Percentiles rank a stretch among this genome's conserved stretches.
These are phyloP conservation scores for Yponomeuta cagnagella DNA, from an alignment of 2,888 invertebrate species.

Conservation along the genomic window DNA sequence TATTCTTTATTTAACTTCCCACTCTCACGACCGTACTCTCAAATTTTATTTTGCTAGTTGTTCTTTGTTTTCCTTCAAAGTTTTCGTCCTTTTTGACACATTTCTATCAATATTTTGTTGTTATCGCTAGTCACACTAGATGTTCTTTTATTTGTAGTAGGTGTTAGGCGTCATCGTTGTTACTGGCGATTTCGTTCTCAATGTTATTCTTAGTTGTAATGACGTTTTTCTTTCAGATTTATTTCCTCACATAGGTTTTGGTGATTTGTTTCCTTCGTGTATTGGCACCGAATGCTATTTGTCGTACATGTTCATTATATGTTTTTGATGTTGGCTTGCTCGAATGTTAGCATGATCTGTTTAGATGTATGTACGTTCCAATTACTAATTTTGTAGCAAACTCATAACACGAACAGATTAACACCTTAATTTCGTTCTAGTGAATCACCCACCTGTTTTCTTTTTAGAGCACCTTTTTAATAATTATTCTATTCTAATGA, in stretches of 20 bases:
- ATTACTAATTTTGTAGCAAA: slow-evolving; percentile 2
- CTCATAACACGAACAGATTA: neutral
- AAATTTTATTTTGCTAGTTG: slow-evolving; percentile 25
- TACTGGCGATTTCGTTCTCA: neutral
- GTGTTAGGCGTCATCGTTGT: neutral
- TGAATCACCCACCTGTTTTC: neutral
- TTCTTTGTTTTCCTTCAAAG: slow-evolving; percentile 24
- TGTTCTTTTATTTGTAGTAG: slow-evolving; percentile 1
- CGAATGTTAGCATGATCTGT: slow-evolving; percentile 11
- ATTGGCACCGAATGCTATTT: neutral
- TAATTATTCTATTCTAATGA: neutral
- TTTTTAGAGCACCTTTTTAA: slow-evolving; percentile 13
- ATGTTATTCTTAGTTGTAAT: neutral
- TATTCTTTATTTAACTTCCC: neutral
- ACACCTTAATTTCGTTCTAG: neutral
- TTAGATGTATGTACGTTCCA: neutral
- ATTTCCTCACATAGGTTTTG: slow-evolving; percentile 10
- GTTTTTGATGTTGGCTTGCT: slow-evolving; percentile 9
- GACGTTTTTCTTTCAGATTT: slow-evolving; percentile 23
- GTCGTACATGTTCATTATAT: slow-evolving; percentile 8
- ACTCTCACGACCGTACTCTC: neutral
- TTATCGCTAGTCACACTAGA: slow-evolving; percentile 2
- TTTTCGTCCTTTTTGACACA: neutral
- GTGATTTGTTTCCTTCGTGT: neutral
- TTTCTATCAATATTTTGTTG: neutral